Conservation (phyloP, 2,113 vertebrate species). For the Larimichthys polyactis region DNA sequence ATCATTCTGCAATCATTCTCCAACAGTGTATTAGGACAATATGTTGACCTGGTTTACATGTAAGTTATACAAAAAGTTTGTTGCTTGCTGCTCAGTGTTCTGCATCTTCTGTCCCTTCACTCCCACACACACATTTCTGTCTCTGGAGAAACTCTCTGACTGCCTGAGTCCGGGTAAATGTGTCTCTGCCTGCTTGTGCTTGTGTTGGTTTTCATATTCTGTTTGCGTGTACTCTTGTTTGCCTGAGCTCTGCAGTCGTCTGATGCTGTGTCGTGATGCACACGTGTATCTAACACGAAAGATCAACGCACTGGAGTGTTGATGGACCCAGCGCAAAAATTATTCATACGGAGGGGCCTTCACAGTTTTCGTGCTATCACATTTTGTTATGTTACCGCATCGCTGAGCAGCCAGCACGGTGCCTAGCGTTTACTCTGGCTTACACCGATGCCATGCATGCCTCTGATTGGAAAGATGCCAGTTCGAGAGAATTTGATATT, state of each 20-base stretch:
- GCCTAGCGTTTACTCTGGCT: conserved; percentile 11
- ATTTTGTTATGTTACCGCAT: conserved; percentile 13
- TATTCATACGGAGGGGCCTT: conserved; percentile 60
- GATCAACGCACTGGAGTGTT: conserved; percentile 26
- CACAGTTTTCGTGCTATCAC: conserved; percentile 54
- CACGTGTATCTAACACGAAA: conserved; percentile 43
- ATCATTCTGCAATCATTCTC: background rate
- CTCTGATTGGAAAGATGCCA: background rate
- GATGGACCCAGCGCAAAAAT: conserved; percentile 51
- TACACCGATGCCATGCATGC: background rate
- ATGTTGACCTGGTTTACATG: background rate
- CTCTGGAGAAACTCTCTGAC: conserved; percentile 34
- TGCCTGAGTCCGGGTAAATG: conserved; percentile 38
- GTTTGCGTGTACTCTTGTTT: background rate
- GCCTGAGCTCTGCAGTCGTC: conserved; percentile 25
- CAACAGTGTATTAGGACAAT: background rate
- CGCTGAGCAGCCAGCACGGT: conserved; percentile 10
- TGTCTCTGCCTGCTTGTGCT: conserved; percentile 21
- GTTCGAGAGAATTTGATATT: conserved; percentile 10
- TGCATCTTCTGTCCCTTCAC: conserved; percentile 43
- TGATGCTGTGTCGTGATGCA: conserved; percentile 36
- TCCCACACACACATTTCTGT: conserved; percentile 61
- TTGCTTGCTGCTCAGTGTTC: conserved; percentile 21
- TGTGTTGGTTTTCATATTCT: background rate
- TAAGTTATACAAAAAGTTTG: conserved; percentile 18